Evolutionary conservation across 1,140 invertebrate species (phyloP), one percentile per base, ranked within the genome.

Genomic region (Eueides isabella): DNA sequence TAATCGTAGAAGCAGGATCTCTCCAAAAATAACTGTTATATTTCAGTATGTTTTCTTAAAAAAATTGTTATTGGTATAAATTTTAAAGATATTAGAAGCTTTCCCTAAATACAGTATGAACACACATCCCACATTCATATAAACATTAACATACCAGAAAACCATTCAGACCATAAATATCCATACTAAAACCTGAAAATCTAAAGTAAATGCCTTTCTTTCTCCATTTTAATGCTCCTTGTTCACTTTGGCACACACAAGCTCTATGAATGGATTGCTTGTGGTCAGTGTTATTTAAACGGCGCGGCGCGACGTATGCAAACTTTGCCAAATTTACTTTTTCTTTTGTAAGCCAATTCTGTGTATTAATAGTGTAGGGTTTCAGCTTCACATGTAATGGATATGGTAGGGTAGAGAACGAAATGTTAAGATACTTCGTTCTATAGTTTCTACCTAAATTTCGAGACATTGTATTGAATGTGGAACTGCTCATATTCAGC

Each of bases 271-370:
- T 26, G 48, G 44, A 55, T 55, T 23, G 48, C 9, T 19, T 55
- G 48, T 55, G 48, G 48, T 55, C 48, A 55, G 19, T 23, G 19
- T 55, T 55, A 55, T 55, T 55, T 55, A 55, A 55, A 55, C 19
- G 48, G 9, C 9, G 19, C 9, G 48, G 12, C 35, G n/a, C n/a
- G n/a, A n/a, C n/a, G n/a, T 38, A 38, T 38, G 35, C 35, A 5
- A 38, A 12, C 48, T 12, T 23, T 55, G 48, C 19, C 48, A 23
- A n/a, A 19, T 26, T 26, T 23, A 7, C 19, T 12, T 55, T 55
- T 55, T 26, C 41, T 44, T 44, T 44, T 19, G 16, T 44, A n/a
- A 44, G n/a, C 41, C n/a, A n/a, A 44, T n/a, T 44, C 41, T 19
- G 16, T 44, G 19, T 6, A n/a, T 19, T 19, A 19, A n/a, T 19